A percentile compares a stretch with the other conserved stretches of the same genome.
These are phyloP conservation scores for Burhinus bistriatus DNA, from an alignment of 2,113 vertebrate species.

Conservation along the genomic window DNA sequence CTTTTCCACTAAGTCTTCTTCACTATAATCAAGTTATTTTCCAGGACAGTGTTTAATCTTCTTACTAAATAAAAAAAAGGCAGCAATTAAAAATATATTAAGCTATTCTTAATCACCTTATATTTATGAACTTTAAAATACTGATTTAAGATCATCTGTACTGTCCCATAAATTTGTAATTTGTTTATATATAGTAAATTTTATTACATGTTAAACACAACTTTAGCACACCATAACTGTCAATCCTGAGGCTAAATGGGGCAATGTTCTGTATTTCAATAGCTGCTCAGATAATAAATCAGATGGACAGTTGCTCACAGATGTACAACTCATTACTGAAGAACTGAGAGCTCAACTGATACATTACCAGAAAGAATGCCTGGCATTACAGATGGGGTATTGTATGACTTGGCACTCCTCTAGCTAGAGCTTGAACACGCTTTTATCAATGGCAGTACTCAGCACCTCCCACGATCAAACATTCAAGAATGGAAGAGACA, in stretches of 20 bases:
- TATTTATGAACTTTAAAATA: conserved; percentile 38
- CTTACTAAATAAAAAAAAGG: conserved; percentile 35
- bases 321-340: conserved; percentile 47
- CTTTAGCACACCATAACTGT: conserved; percentile 24
- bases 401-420: background rate
- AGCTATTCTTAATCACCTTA: background rate
- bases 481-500: background rate
- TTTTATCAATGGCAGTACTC: background rate
- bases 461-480: background rate
- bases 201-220: conserved; percentile 37
- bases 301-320: conserved; percentile 42
- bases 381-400: background rate
- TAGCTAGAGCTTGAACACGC: background rate
- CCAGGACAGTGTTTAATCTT: conserved; percentile 50
- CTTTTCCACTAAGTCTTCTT: conserved; percentile 30
- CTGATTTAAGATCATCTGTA: background rate
- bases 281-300: conserved; percentile 13
- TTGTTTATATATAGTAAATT: conserved; percentile 10
- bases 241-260: conserved; percentile 2
- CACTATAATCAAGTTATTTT: conserved; percentile 52
- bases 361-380: background rate
- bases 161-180: background rate
- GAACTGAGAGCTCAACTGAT: background rate
- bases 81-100: conserved; percentile 23
- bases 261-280: conserved; percentile 4